Conservation (phyloP, 2,797 vertebrate genomes). For the Gastrophryne carolinensis region DNA sequence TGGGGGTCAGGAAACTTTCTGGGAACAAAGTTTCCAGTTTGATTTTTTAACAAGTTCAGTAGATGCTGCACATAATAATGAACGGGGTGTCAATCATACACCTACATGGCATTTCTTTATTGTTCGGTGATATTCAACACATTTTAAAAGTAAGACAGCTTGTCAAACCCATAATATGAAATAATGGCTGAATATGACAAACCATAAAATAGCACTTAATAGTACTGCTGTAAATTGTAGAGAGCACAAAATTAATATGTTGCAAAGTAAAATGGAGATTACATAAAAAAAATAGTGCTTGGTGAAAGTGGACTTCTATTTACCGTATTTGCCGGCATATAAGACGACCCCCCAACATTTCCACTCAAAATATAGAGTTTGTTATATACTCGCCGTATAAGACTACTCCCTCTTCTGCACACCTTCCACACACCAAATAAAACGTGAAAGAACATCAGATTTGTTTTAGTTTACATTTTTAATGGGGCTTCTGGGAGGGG, state of each 20-base stretch:
- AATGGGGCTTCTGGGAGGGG: too few relatives aligned
- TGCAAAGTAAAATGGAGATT: not conserved
- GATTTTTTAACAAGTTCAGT: not conserved
- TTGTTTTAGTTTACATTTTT: too few relatives aligned
- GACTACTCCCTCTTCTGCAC: too few relatives aligned
- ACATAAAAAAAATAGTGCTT: too few relatives aligned
- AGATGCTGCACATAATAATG: slow-evolving; percentile 1
- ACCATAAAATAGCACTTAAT: slow-evolving; percentile 26
- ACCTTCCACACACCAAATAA: too few relatives aligned
- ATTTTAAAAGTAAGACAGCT: slow-evolving; percentile 16
- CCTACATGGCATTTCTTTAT: slow-evolving; percentile 7
- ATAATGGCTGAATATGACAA: slow-evolving; percentile 24
- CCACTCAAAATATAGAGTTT: too few relatives aligned
- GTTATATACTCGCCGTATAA: too few relatives aligned
- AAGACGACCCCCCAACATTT: too few relatives aligned
- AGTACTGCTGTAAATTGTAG: not conserved
- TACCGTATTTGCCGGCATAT: too few relatives aligned
- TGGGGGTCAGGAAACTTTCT: not conserved
- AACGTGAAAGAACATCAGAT: too few relatives aligned
- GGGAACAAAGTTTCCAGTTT: not conserved
- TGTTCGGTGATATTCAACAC: slow-evolving; percentile 10
- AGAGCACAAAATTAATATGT: not conserved
- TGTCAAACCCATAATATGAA: slow-evolving; percentile 31
- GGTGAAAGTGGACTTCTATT: too few relatives aligned
- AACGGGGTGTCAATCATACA: slow-evolving; percentile 1